Evolutionary conservation across 2,113 vertebrate species (phyloP).

Genomic region (Caloenas nicobarica): DNA sequence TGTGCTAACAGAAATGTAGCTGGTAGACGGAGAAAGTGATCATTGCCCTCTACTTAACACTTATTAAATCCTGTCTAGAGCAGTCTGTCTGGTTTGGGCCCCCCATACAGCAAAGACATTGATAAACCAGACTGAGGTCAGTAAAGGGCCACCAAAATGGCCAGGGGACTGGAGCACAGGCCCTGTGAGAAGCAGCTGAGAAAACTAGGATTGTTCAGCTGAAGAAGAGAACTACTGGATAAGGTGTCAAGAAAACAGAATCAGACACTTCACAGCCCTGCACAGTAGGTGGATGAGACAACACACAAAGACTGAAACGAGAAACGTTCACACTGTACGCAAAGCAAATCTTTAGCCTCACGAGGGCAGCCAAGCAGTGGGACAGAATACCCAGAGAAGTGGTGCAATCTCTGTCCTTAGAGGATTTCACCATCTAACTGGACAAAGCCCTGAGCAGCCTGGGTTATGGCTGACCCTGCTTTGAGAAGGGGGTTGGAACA

Average conservation of each 20-base stretch:
- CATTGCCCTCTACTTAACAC: not conserved
- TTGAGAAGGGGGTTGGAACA: not conserved
- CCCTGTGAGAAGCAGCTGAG: not conserved
- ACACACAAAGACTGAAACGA: not conserved
- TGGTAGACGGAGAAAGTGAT: not conserved
- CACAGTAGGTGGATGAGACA: rapidly evolving
- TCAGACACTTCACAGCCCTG: not conserved
- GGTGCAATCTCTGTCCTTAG: rapidly evolving
- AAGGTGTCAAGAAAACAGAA: not conserved
- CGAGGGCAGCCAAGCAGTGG: rapidly evolving
- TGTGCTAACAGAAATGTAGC: not conserved
- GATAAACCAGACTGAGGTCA: not conserved
- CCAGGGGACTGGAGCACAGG: not conserved
- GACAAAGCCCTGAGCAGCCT: not conserved
- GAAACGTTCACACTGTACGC: rapidly evolving
- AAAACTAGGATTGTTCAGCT: not conserved
- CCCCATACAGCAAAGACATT: not conserved
- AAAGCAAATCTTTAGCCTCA: not conserved
- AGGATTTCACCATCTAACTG: rapidly evolving
- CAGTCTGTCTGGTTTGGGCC: not conserved
- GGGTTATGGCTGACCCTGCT: not conserved
- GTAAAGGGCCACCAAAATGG: rapidly evolving
- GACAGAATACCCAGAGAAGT: rapidly evolving
- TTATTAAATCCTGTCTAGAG: not conserved
- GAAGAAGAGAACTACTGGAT: not conserved